Base-by-base conservation (phyloP, 1,140 invertebrate genomes). In the Ceratosolen fusciceps region DNA sequence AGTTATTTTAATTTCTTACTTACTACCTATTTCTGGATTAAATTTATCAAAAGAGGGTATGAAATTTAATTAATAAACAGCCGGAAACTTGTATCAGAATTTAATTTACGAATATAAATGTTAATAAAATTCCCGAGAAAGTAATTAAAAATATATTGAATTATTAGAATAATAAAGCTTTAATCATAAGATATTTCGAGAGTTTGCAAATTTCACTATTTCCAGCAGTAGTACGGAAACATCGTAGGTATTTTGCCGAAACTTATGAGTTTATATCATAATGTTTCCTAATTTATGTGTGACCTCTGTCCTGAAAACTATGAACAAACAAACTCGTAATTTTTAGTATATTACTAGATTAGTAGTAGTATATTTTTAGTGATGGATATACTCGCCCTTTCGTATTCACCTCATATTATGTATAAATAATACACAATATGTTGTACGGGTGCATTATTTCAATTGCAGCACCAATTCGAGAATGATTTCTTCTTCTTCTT, bases 321-420 rank as follows among this genome's bases (percentile, higher is more conserved):
- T 52, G 49, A 52, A 21, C 49, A 29, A 62, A 65, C 60, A 65
- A 65, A 62, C 31, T 65, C 14, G 60, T 65, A 34, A 65, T 29
- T 65, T 37, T 16, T 65, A 65, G 9, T 65, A 34, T 0, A 65
- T 37, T 29, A 34, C 19, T 12, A 16, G 21, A 14, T 16, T 8
- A 37, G 7, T 65, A 37, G 7, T 65, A 31, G 31, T 52, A 14
- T 26, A 31, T 43, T 43, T 43, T 43, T 43, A 12, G 39, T 7
- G 12, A 43, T 43, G 12, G 39, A 12, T 7, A 43, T 43, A 12
- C 39, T 43, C 39, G 12, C 39, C 12, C 5, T n/a, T n/a, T 12
- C 39, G 5, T 43, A 5, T 43, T 43, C 12, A 12, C 12, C 39
- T 43, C 5, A 43, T 43, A 43, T 43, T n/a, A 43, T 43, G 39